Conservation (phyloP, 2,113 vertebrate genomes). For the Hydrochoerus hydrochaeris region DNA sequence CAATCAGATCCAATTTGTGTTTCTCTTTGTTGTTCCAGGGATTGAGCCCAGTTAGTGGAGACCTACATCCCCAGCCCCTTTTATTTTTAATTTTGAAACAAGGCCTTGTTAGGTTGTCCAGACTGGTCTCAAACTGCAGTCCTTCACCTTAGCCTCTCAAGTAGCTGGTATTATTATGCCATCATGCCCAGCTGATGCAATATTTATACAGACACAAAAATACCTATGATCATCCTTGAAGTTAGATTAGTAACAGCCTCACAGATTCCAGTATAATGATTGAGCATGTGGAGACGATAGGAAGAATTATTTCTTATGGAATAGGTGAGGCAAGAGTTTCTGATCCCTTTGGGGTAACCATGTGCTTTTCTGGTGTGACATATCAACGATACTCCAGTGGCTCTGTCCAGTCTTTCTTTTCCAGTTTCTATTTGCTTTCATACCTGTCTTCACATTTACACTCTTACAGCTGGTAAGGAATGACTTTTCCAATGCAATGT, state of each 20-base stretch:
- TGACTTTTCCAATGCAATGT: constrained; percentile 95
- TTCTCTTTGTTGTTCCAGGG: too few relatives aligned
- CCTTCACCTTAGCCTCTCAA: too few relatives aligned
- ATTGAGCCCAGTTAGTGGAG: too few relatives aligned
- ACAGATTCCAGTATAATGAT: background rate
- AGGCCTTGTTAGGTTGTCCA: too few relatives aligned
- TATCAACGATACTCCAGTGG: too few relatives aligned
- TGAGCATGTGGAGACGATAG: background rate
- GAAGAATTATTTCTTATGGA: background rate
- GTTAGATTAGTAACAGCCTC: background rate
- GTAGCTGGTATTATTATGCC: too few relatives aligned
- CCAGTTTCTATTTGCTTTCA: constrained; percentile 97
- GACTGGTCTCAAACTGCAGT: too few relatives aligned
- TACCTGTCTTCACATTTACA: constrained; percentile 96
- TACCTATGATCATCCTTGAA: background rate
- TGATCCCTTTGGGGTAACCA: background rate
- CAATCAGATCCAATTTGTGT: background rate
- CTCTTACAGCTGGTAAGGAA: constrained; percentile 93
- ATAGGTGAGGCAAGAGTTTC: background rate
- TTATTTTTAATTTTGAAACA: too few relatives aligned
- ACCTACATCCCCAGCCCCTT: too few relatives aligned
- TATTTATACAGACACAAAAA: constrained; percentile 7
- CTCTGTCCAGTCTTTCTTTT: background rate
- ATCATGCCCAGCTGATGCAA: background rate
- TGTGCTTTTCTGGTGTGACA: too few relatives aligned